A percentile compares a stretch with the other conserved stretches of the same genome.
Conservation (phyloP, 2,888 invertebrate genomes). For the Caenorhabditis drosophilae region DNA sequence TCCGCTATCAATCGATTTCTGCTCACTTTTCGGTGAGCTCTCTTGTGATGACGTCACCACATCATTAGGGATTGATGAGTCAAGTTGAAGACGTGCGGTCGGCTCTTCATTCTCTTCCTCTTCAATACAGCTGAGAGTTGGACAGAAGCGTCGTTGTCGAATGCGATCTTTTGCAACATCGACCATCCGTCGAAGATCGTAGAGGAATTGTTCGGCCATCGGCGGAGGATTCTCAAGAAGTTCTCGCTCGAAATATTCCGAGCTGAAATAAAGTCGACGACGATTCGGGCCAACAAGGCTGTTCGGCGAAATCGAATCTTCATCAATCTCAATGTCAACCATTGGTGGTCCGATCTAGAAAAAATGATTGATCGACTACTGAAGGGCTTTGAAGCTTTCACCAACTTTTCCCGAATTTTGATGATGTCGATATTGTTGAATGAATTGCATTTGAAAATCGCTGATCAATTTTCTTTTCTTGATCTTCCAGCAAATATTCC, state of each 20-base stretch:
- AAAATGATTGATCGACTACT: too few relatives aligned
- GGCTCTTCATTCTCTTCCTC: conserved; percentile 31
- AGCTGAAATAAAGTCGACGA: conserved; percentile 34
- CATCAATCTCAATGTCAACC: conserved; percentile 2
- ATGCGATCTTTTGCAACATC: conserved; percentile 50
- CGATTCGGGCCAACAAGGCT: background rate
- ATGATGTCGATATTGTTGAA: conserved; percentile 51
- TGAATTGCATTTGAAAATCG: conserved; percentile 64
- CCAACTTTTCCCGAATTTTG: conserved; percentile 25
- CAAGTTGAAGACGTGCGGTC: background rate
- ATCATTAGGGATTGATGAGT: background rate
- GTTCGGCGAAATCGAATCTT: background rate
- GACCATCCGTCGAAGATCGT: conserved; percentile 75
- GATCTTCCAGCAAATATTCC: conserved; percentile 42
- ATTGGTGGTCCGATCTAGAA: background rate
- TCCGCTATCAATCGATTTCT: conserved; percentile 41
- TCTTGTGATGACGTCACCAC: conserved; percentile 5
- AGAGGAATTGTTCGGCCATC: conserved; percentile 85
- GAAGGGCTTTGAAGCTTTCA: too few relatives aligned
- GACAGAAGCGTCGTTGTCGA: conserved; percentile 48
- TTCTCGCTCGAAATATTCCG: conserved; percentile 86
- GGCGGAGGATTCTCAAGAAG: conserved; percentile 85
- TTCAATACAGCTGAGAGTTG: conserved; percentile 42
- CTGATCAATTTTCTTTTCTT: conserved; percentile 54
- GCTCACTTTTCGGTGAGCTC: conserved; percentile 21